Conservation (phyloP, 2,113 vertebrate species). For the Pao palembangensis region DNA sequence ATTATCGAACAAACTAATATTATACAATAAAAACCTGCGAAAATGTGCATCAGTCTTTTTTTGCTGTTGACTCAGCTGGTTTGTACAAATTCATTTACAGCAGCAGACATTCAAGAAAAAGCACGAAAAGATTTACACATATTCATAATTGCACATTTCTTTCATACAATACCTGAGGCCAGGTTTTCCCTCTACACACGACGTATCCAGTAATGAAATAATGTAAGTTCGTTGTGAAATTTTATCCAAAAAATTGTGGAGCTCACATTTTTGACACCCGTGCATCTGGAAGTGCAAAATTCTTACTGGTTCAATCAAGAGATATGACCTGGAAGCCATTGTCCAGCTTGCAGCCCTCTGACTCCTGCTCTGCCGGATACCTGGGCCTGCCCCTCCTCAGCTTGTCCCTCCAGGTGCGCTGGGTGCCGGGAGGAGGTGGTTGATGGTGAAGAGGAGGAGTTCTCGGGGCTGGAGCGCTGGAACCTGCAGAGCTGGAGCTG, state of each 20-base stretch:
- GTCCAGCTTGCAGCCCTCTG: slow-evolving; percentile 1
- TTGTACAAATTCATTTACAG: background rate
- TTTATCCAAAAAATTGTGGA: background rate
- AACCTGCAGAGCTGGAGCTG: slow-evolving; percentile 1
- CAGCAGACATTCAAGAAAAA: too few species aligned
- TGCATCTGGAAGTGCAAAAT: background rate
- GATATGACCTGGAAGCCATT: slow-evolving; percentile 56
- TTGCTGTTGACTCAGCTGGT: background rate
- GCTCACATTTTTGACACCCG: background rate
- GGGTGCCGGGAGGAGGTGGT: background rate
- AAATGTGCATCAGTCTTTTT: slow-evolving; percentile 5
- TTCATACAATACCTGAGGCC: background rate
- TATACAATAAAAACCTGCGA: slow-evolving; percentile 51
- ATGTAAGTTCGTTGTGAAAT: too few species aligned
- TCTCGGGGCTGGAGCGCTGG: background rate
- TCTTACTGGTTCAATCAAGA: slow-evolving; percentile 45
- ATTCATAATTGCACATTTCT: background rate
- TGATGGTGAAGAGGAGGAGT: background rate
- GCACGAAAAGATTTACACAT: too few species aligned
- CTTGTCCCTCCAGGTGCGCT: slow-evolving; percentile 58
- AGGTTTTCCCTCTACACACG: background rate
- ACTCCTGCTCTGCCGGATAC: slow-evolving; percentile 14
- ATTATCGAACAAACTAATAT: slow-evolving; percentile 53
- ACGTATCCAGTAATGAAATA: background rate
- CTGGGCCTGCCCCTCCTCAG: slow-evolving; percentile 39